Base-by-base conservation (phyloP, 2,113 vertebrate genomes). In the Alectura lathami region DNA sequence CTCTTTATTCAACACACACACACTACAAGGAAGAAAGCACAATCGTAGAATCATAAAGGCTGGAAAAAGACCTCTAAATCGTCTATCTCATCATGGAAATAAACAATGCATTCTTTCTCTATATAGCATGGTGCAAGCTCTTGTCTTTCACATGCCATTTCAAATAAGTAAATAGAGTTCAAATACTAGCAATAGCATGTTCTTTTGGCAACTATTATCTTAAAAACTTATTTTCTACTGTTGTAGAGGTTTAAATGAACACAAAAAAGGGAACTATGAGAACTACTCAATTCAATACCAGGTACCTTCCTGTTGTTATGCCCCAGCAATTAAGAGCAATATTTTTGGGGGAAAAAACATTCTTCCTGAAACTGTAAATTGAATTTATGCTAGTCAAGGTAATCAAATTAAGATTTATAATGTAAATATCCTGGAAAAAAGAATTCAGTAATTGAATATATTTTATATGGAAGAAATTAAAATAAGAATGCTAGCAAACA, bases 241-340 rank as follows among this genome's bases (percentile, higher is more conserved):
- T 63, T 29, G 17, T 9, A 29, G 38, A 63, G 38, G 17, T 63
- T 38, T 29, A 40, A 40, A 63, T 6, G 26, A 63, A 63, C 24
- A 17, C 3, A 12, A 18, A 2, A 32, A 11, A 43, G n/a, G 4
- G 2, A 59, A 30, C 13, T 23, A 45, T 22, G 4, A 15, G 3
- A 74, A 69, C 2, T 24, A 74, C 34, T 88, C 18, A 64, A 3
- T 32, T 85, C 11, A 42, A 59, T 86, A 67, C 8, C 13, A 60
- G 17, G 11, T 40, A 88, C n/a, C 8, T 66, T 77, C 40, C 54
- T 62, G 15, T 53, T 84, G 42, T 42, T 75, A 82, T 12, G 57
- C 2, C 24, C 11, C 42, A 68, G n/a, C 21, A 79, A 32, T 48
- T 62, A 57, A 62, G 21, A 47, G 4, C 38, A 6, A 56, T 38